Evolutionary conservation across 1,140 invertebrate genomes (phyloP).

Genomic region (Elymnias hypermnestra): DNA sequence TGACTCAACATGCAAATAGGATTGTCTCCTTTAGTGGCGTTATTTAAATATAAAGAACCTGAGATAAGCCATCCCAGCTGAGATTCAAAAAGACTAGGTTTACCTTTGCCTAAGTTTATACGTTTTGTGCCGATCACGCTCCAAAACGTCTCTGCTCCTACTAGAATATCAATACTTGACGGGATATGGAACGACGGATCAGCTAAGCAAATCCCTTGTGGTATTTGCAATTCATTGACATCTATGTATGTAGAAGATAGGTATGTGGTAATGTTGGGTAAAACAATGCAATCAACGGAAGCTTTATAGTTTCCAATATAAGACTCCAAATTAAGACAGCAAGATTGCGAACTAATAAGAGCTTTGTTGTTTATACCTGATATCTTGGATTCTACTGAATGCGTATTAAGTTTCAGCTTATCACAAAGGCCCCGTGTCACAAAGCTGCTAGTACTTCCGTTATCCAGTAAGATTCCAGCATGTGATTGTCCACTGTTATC

Average conservation of each 20-base stretch:
- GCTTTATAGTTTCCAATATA: constrained; percentile 17
- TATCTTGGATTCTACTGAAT: constrained; percentile 11
- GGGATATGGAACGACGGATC: neutral
- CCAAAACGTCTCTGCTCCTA: neutral
- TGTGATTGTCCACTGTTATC: constrained; percentile 10
- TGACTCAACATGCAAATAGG: neutral
- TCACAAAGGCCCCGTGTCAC: constrained; percentile 16
- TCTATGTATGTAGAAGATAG: constrained; percentile 2
- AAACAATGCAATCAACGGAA: constrained; percentile 26
- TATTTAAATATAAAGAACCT: neutral
- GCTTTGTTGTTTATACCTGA: constrained; percentile 5
- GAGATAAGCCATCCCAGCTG: too few relatives aligned
- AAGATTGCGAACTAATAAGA: constrained; percentile 19
- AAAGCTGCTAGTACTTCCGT: constrained; percentile 16
- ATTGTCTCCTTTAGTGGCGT: neutral
- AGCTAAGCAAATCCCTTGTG: neutral
- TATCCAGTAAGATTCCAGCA: neutral
- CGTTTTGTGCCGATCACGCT: too few relatives aligned
- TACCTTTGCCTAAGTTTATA: too few relatives aligned
- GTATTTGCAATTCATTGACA: neutral
- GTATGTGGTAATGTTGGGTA: constrained; percentile 31
- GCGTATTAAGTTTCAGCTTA: constrained; percentile 19
- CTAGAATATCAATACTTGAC: neutral
- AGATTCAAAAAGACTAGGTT: too few relatives aligned
- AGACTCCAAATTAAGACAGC: constrained; percentile 25